Evolutionary conservation across 2,113 vertebrate genomes (phyloP).

Genomic region (Oxyura jamaicensis): DNA sequence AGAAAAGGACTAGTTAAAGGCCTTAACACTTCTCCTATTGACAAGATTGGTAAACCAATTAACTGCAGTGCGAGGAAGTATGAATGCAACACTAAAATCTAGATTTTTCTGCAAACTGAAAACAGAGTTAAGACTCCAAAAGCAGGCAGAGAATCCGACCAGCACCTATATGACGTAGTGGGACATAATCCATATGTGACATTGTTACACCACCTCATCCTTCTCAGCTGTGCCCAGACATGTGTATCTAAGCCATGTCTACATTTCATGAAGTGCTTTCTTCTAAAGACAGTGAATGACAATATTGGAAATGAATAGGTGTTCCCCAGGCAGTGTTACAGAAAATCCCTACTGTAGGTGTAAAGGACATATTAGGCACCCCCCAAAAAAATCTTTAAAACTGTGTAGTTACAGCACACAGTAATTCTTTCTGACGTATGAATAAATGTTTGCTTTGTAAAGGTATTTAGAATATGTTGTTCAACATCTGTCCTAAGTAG

Average conservation of each 20-base stretch:
- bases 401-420: fast-evolving
- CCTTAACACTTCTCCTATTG: background rate
- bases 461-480: background rate
- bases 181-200: background rate
- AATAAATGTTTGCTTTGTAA: background rate
- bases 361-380: background rate
- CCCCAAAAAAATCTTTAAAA: background rate
- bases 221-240: background rate
- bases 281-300: background rate
- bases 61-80: fast-evolving
- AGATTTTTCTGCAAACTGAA: background rate
- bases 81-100: background rate
- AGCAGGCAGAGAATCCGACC: background rate
- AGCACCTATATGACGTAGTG: background rate
- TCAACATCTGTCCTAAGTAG: background rate
- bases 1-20: background rate
- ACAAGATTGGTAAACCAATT: background rate
- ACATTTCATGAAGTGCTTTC: background rate
- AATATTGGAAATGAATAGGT: background rate
- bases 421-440: no score
- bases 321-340: background rate
- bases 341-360: background rate
- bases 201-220: background rate
- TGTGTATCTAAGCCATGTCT: background rate
- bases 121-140: background rate